These are phyloP conservation scores for Pedetes capensis DNA, from an alignment of 2,113 vertebrate species.

Conservation along the genomic window DNA sequence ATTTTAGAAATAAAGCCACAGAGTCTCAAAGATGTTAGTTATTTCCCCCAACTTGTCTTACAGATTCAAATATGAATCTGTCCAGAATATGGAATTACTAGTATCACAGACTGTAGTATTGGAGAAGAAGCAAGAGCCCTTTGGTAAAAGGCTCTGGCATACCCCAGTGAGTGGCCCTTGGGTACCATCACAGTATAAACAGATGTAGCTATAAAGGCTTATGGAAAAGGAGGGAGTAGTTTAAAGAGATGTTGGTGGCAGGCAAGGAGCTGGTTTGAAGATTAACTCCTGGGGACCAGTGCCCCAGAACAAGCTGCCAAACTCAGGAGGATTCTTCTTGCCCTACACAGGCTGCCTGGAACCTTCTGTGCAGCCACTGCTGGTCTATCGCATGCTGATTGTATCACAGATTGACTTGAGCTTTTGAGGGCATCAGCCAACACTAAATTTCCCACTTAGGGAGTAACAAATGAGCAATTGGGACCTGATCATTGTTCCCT, in stretches of 20 bases:
- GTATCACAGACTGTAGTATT: not conserved
- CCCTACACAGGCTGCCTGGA: not conserved
- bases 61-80: not conserved
- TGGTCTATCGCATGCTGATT: not conserved
- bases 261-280: not conserved
- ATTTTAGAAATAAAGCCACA: not conserved
- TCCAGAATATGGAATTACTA: not conserved
- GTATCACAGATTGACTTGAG: not conserved
- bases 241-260: not conserved
- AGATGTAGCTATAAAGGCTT: not conserved
- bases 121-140: not conserved
- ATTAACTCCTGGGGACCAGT: not conserved
- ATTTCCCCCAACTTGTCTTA: not conserved
- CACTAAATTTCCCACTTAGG: slow-evolving; percentile 1
- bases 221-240: accelerated
- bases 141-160: not conserved
- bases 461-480: slow-evolving; percentile 59
- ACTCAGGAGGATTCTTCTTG: not conserved
- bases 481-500: slow-evolving; percentile 53
- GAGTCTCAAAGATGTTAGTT: not conserved
- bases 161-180: not conserved
- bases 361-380: not conserved
- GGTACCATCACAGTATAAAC: not conserved
- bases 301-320: not conserved
- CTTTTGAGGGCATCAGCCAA: not conserved